Percentiles rank a stretch among this genome's conserved stretches.
Evolutionary conservation across 2,797 vertebrate genomes (phyloP).

Genomic region (Microchirus variegatus): DNA sequence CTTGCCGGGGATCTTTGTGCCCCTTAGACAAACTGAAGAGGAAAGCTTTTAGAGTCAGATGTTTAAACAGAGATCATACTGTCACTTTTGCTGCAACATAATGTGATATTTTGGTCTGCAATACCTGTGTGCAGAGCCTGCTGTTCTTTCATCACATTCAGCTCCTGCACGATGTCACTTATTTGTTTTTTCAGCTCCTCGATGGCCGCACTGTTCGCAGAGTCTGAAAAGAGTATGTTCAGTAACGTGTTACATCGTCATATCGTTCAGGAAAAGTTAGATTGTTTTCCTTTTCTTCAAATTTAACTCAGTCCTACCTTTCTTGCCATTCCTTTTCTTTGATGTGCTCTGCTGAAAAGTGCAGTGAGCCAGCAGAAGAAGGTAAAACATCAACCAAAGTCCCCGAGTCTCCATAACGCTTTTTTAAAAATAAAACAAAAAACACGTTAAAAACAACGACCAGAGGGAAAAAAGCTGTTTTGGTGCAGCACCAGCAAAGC

Average conservation of each 20-base stretch:
- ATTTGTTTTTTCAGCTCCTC: slow-evolving; percentile 90
- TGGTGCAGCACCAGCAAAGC: not conserved
- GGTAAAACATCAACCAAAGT: slow-evolving; percentile 77
- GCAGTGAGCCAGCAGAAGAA: slow-evolving; percentile 77
- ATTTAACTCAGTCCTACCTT: slow-evolving; percentile 81
- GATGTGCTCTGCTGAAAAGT: slow-evolving; percentile 73
- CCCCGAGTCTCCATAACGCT: slow-evolving; percentile 79
- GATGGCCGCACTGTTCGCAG: slow-evolving; percentile 81
- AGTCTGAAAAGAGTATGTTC: slow-evolving; percentile 54
- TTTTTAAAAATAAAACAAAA: too few relatives aligned
- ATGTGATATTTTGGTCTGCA: not conserved
- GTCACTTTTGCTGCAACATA: not conserved
- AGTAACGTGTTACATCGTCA: not conserved
- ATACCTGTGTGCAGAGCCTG: slow-evolving; percentile 93
- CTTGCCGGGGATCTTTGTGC: slow-evolving; percentile 89
- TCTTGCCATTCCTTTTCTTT: slow-evolving; percentile 77
- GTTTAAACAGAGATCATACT: too few relatives aligned
- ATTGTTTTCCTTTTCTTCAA: not conserved
- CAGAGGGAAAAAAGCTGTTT: slow-evolving; percentile 12
- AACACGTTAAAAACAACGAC: slow-evolving; percentile 12
- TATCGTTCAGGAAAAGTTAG: not conserved
- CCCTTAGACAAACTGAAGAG: slow-evolving; percentile 91
- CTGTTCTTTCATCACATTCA: slow-evolving; percentile 90
- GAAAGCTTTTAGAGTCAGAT: not conserved
- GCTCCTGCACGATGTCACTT: slow-evolving; percentile 85